Evolutionary conservation across 2,797 vertebrate genomes (phyloP), one percentile per base, ranked within the genome.

Genomic region (Tolypeutes matacus): DNA sequence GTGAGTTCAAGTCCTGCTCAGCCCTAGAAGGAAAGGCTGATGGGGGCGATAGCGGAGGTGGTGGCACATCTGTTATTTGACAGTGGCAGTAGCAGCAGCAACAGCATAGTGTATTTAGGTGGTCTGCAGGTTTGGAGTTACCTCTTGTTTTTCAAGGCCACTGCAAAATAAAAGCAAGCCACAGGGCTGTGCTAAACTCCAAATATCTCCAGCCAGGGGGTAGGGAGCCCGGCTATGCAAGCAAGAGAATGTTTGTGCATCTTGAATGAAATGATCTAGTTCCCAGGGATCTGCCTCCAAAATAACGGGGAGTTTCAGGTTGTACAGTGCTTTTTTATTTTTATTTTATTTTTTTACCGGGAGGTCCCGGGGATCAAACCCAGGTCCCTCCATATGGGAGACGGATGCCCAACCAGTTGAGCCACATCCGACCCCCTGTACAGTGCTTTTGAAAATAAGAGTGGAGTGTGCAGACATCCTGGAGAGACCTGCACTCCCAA

Each of bases 81-180:
- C 29, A 49, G 42, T 8, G n/a, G 21, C 67, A 12, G 2, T 4
- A 56, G 77, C 60, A 53, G 70, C 34, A 36, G 46, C 46, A 46
- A 46, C 46, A 56, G 17, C 17, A 14, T 0, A 7, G 60, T 34
- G 31, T 31, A 7, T 34, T 11, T 20, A 84, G 62, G 34, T 42
- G 34, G n/a, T 51, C 49, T 69, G 82, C 72, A 51, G 87, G 39
- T 58, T 77, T 89, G 82, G 67, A 67, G 73, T 72, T 49, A 29
- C 27, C 78, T 13, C 91, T 86, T 85, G 72, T 56, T 89, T 89
- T 93, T 62, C 76, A 87, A 92, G 76, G 31, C 78, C 73, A 12
- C 0, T 36, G 49, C 67, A 86, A 80, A 81, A 93, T 23, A 62
- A 75, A 84, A 84, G 73, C 56, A 82, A 90, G 39, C n/a, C 58